These are phyloP conservation scores for Limnephilus rhombicus DNA, from an alignment of 2,888 invertebrate species.

Conservation along the genomic window DNA sequence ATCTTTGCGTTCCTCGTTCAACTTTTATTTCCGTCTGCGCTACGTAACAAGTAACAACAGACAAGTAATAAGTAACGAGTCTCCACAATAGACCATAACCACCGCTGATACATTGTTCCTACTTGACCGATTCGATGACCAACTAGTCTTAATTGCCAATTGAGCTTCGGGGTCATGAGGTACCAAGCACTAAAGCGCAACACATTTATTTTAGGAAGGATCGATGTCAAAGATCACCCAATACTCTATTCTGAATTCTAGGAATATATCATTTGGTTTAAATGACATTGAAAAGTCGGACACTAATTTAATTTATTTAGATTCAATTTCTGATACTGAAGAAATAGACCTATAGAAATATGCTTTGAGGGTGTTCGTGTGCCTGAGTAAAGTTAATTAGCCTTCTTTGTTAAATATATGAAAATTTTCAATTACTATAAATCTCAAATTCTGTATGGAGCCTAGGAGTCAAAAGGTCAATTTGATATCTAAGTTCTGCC, in stretches of 20 bases:
- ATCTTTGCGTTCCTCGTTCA: conserved; percentile 16
- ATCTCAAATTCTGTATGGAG: no score
- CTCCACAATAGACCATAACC: conserved; percentile 40
- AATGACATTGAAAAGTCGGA: neutral
- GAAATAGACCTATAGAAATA: no score
- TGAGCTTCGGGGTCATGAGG: conserved; percentile 45
- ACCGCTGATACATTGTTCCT: conserved; percentile 51
- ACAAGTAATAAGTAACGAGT: conserved; percentile 3
- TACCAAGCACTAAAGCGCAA: neutral
- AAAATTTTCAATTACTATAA: no score
- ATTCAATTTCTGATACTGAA: neutral
- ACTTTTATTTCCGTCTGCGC: conserved; percentile 48
- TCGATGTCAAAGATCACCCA: conserved; percentile 34
- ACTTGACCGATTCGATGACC: conserved; percentile 54
- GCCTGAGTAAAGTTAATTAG: no score
- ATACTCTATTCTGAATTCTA: neutral
- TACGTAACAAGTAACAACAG: neutral
- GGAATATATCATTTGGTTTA: neutral
- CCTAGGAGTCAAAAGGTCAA: no score
- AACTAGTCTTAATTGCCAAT: conserved; percentile 57
- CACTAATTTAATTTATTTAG: neutral
- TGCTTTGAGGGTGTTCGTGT: no score
- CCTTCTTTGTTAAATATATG: no score
- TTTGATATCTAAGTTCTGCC: no score
- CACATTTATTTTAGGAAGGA: neutral